Conservation (phyloP, 2,888 invertebrate genomes). For the Meloe dianella region DNA sequence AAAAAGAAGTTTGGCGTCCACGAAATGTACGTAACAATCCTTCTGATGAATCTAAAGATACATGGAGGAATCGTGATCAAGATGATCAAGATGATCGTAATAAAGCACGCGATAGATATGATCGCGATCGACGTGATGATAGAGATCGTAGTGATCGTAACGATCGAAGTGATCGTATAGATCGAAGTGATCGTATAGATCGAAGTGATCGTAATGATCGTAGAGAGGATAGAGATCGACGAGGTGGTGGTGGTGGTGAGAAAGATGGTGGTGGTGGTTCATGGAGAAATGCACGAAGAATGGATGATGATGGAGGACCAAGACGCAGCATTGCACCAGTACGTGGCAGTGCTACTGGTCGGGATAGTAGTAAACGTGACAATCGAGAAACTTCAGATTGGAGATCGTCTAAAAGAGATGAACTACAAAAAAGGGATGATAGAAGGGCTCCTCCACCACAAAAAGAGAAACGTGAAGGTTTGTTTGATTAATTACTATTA, state of each 20-base stretch:
- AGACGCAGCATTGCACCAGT: constrained; percentile 27
- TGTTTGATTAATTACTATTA: constrained; percentile 6
- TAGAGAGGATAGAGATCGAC: constrained; percentile 31
- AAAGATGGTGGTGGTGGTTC: constrained; percentile 37
- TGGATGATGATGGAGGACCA: constrained; percentile 31
- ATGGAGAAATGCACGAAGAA: constrained; percentile 33
- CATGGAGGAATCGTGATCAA: constrained; percentile 10
- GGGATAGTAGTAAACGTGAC: constrained; percentile 26
- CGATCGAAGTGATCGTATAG: constrained; percentile 25
- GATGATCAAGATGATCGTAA: neutral
- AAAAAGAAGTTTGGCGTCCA: constrained; percentile 23
- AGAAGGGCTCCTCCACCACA: constrained; percentile 40
- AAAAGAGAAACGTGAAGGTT: constrained; percentile 52
- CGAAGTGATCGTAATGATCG: constrained; percentile 34
- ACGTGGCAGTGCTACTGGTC: constrained; percentile 32
- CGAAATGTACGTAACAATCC: constrained; percentile 1
- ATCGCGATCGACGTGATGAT: constrained; percentile 27
- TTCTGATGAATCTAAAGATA: neutral
- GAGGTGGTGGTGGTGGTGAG: constrained; percentile 31
- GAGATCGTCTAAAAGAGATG: constrained; percentile 37
- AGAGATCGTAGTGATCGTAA: constrained; percentile 26
- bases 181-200: constrained; percentile 21
- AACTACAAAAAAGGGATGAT: constrained; percentile 38
- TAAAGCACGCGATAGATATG: neutral
- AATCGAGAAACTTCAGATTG: constrained; percentile 27